These are phyloP conservation scores for Phasia obesa DNA, from an alignment of 2,888 invertebrate genomes.

Conservation along the genomic window DNA sequence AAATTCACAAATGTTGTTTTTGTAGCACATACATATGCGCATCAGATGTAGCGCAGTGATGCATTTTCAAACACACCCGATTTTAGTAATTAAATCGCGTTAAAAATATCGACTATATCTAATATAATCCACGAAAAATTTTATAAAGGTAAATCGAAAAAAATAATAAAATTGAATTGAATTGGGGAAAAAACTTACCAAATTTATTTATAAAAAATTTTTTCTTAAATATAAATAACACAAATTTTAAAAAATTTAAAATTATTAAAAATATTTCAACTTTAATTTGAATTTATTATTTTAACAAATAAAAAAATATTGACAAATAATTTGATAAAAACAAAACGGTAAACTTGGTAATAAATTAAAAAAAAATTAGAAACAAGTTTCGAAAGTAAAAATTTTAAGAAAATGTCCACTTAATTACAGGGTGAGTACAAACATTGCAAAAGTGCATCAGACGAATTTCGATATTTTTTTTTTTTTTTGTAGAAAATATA, in stretches of 20 bases:
- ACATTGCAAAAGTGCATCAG: too few relatives aligned
- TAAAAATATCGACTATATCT: too few relatives aligned
- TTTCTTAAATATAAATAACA: too few relatives aligned
- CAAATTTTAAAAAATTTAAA: too few relatives aligned
- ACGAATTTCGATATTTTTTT: neutral
- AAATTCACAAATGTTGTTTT: too few relatives aligned
- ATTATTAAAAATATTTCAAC: neutral
- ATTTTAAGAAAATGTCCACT: neutral
- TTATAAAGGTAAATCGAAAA: neutral
- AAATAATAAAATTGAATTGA: too few relatives aligned
- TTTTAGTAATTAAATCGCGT: too few relatives aligned
- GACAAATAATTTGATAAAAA: slow-evolving; percentile 34
- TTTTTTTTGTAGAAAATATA: too few relatives aligned
- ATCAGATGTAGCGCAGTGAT: too few relatives aligned
- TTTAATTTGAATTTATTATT: neutral
- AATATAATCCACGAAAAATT: neutral
- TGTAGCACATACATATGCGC: too few relatives aligned
- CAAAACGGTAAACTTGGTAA: slow-evolving; percentile 27
- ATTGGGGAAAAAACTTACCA: slow-evolving; percentile 48
- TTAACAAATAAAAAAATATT: slow-evolving; percentile 5
- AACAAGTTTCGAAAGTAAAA: slow-evolving; percentile 9
- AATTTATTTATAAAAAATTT: slow-evolving; percentile 12
- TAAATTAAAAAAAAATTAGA: slow-evolving; percentile 12
- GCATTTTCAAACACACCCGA: too few relatives aligned
- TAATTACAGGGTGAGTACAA: neutral